Conservation (phyloP, 1,140 invertebrate species). For the Anoplophora glabripennis region DNA sequence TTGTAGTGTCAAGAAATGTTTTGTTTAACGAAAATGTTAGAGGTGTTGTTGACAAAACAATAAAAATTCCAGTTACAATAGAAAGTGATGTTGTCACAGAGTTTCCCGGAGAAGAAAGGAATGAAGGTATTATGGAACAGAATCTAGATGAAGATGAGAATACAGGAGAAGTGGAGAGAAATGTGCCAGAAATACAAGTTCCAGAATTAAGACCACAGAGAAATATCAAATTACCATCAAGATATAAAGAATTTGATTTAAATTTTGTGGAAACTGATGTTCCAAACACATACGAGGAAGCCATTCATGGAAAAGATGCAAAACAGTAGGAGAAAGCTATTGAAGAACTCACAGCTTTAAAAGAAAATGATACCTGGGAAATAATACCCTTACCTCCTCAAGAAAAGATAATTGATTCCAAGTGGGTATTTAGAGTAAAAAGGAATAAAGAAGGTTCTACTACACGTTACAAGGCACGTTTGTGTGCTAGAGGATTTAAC, state of each 20-base stretch:
- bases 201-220: background rate
- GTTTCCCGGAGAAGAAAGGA: background rate
- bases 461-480: constrained; percentile 43
- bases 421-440: constrained; percentile 49
- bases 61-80: background rate
- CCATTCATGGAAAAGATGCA: background rate
- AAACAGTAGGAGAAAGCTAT: constrained; percentile 34
- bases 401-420: constrained; percentile 31
- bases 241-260: background rate
- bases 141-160: background rate
- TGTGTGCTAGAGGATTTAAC: too few relatives aligned
- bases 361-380: constrained; percentile 38
- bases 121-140: background rate
- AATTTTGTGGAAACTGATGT: too few relatives aligned
- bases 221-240: background rate
- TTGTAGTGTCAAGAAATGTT: constrained; percentile 7
- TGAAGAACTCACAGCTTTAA: constrained; percentile 38
- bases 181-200: too few relatives aligned
- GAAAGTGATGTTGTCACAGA: background rate
- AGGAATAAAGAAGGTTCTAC: constrained; percentile 31
- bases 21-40: constrained; percentile 14
- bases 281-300: too few relatives aligned
- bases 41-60: background rate
- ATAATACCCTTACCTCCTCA: constrained; percentile 34
- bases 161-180: too few relatives aligned